Conservation (phyloP, 1,140 invertebrate genomes). For the Drosophila saltans region DNA sequence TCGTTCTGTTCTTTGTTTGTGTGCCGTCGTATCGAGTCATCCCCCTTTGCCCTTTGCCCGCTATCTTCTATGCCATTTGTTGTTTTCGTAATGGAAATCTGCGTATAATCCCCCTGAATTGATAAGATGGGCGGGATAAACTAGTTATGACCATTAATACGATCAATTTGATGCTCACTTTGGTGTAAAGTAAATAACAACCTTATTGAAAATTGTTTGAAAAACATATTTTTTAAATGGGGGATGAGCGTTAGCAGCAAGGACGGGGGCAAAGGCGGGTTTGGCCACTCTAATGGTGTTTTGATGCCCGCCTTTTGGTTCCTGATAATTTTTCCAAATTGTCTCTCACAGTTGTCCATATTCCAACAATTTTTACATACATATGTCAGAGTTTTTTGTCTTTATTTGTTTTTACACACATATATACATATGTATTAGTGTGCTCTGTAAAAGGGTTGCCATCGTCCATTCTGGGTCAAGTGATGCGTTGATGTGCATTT, state of each 20-base stretch:
- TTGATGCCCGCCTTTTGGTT: slow-evolving; percentile 43
- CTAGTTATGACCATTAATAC: slow-evolving; percentile 83
- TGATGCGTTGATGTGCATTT: slow-evolving; percentile 76
- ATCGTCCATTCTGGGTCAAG: slow-evolving; percentile 47
- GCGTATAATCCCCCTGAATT: slow-evolving; percentile 78
- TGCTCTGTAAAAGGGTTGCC: background rate
- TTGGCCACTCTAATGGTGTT: slow-evolving; percentile 48
- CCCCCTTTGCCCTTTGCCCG: background rate
- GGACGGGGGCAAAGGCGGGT: background rate
- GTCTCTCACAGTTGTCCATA: background rate
- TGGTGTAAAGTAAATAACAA: slow-evolving; percentile 75
- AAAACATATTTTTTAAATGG: slow-evolving; percentile 23
- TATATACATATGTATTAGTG: no score
- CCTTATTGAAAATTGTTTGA: slow-evolving; percentile 65
- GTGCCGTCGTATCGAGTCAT: background rate
- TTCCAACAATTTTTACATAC: slow-evolving; percentile 58
- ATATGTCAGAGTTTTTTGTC: slow-evolving; percentile 44
- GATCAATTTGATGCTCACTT: slow-evolving; percentile 83
- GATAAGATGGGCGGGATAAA: slow-evolving; percentile 82
- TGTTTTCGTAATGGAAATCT: slow-evolving; percentile 77
- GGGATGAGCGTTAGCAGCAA: background rate
- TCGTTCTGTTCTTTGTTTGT: background rate
- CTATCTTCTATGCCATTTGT: slow-evolving; percentile 7
- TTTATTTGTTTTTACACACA: background rate
- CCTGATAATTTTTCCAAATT: slow-evolving; percentile 18